A percentile compares a stretch with the other conserved stretches of the same genome.
Evolutionary conservation across 2,113 vertebrate species (phyloP).

Genomic region (Bubo scandiacus): DNA sequence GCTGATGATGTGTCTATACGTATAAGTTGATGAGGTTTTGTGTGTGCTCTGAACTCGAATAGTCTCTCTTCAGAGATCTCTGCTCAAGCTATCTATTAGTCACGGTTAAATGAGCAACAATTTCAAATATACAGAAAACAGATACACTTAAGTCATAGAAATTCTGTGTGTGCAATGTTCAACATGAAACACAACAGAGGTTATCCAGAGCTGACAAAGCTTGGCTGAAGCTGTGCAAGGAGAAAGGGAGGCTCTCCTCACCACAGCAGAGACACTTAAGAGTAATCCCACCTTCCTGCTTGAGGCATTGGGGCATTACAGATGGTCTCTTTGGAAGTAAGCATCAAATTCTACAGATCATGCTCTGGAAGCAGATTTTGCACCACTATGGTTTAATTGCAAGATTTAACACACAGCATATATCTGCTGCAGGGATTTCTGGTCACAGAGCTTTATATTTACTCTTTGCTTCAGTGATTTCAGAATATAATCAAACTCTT

Average conservation of each 20-base stretch:
- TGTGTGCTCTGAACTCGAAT: not conserved
- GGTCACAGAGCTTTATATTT: conserved; percentile 58
- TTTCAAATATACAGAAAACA: not conserved
- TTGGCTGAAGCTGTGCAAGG: not conserved
- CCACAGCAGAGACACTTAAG: not conserved
- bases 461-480: conserved; percentile 45
- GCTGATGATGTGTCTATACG: not conserved
- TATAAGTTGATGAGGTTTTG: not conserved
- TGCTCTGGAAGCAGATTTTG: not conserved
- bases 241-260: not conserved
- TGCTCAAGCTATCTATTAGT: conserved; percentile 14
- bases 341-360: not conserved
- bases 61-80: not conserved
- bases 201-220: not conserved
- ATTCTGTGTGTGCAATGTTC: not conserved
- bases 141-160: not conserved
- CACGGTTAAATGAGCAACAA: conserved; percentile 1
- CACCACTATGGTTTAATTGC: not conserved
- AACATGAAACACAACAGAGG: not conserved
- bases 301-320: not conserved
- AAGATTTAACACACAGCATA: not conserved
- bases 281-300: not conserved
- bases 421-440: conserved; percentile 50
- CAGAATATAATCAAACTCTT: conserved; percentile 43
- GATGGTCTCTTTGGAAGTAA: not conserved